Percentiles rank a stretch among this genome's conserved stretches.
phyloP scores from a whole-genome alignment of 2,888 invertebrate species.

The Myathropa florea region DNA sequence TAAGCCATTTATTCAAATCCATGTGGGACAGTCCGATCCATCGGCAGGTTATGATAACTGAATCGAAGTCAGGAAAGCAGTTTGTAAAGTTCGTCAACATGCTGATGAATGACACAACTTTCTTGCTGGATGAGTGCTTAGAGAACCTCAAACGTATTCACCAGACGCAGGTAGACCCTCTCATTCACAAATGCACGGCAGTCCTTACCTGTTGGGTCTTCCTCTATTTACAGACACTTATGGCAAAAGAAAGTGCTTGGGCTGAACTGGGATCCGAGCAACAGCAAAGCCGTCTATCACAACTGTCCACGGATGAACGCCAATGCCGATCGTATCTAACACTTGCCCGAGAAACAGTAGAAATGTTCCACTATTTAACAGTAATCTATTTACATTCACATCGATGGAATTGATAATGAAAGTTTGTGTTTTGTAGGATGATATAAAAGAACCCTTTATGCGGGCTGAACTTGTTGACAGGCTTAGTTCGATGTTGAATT shows the following conservation, averaged over 20 bases:
- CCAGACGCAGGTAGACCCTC: constrained; percentile 88
- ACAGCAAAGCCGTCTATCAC: constrained; percentile 89
- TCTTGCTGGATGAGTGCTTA: constrained; percentile 96
- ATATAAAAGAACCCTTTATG: constrained; percentile 97
- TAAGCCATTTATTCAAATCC: constrained; percentile 96
- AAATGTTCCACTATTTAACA: constrained; percentile 98
- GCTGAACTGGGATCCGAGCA: constrained; percentile 85
- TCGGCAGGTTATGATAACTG: constrained; percentile 91
- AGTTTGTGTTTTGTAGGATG: constrained; percentile 80
- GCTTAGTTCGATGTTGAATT: constrained; percentile 98
- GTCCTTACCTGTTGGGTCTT: neutral
- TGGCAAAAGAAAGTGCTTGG: constrained; percentile 87
- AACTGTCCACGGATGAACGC: constrained; percentile 90
- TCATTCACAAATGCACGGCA: too few species aligned
- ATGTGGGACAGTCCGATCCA: constrained; percentile 97
- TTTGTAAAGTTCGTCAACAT: constrained; percentile 98
- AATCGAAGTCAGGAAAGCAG: constrained; percentile 94
- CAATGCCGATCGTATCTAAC: constrained; percentile 95
- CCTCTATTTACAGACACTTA: constrained; percentile 80
- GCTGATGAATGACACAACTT: constrained; percentile 99
- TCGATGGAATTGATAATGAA: neutral
- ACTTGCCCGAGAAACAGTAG: constrained; percentile 95
- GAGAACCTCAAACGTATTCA: constrained; percentile 94
- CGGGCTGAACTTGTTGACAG: constrained; percentile 95
- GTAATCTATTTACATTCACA: constrained; percentile 76